Base-by-base conservation (phyloP, 1,140 invertebrate species). In the Halesus radiatus region DNA sequence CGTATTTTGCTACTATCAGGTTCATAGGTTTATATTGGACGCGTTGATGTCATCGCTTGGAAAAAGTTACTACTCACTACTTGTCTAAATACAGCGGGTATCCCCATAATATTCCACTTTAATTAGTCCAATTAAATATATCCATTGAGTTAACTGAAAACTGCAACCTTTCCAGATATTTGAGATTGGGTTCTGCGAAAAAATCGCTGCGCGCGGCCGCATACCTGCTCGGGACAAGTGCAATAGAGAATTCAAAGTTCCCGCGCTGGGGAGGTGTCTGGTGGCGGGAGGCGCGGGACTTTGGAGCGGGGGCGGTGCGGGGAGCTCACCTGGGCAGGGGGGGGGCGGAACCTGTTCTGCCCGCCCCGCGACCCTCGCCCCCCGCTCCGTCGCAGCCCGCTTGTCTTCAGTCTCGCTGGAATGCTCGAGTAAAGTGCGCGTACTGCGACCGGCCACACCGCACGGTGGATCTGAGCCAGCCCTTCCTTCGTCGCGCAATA, bases 121-220 rank as follows among this genome's bases (percentile, higher is more conserved):
- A 66, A 78, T 68, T 78, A 68, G 52, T 45, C 62, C 60, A 78
- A 78, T 78, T 78, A 78, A 70, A 78, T 37, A 66, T 62, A 66
- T 70, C 62, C 60, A 68, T 78, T 50, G 64, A 78, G 72, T 58
- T 75, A 75, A 75, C 37, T 75, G 45, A 1, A 52, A 50, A 72
- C 53, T 76, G 52, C 70, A 79, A 76, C 75, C 72, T 5, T 80
- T 76, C 79, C 70, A 66, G 74, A 83, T 79, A 83, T 76, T 79
- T 73, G 70, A 58, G 68, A 76, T 20, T 45, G 76, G 58, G 72
- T 83, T 81, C 82, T 66, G 80, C 80, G 80, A 83, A 83, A 80
- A 81, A 83, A 81, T 81, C 54, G 72, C 72, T 23, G 78, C 64
- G 76, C 56, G 80, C 73, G 75, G 52, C 54, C 77, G 56, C 79